A percentile compares a stretch with the other conserved stretches of the same genome.
phyloP scores from a whole-genome alignment of 23 tunicate genomes.

The Halocynthia aurantium region DNA sequence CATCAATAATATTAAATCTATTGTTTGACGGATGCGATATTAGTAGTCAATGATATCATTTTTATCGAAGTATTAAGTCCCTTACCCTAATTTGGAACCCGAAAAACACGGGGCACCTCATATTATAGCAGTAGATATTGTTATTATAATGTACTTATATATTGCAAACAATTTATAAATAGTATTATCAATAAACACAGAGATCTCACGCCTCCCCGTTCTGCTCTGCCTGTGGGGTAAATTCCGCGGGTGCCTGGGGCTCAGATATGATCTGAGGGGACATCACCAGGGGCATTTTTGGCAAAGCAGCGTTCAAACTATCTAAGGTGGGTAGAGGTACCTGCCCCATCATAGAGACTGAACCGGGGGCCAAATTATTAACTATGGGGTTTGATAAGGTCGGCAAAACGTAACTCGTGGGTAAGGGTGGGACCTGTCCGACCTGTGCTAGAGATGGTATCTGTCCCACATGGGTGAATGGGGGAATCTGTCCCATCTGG shows the following conservation, averaged over 20 bases:
- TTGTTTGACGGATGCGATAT: too few relatives aligned
- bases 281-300: constrained; percentile 26
- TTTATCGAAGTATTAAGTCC: too few relatives aligned
- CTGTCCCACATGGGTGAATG: background rate
- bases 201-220: constrained; percentile 17
- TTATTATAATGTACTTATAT: too few relatives aligned
- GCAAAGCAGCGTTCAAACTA: constrained; percentile 44
- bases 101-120: too few relatives aligned
- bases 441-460: constrained; percentile 8
- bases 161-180: too few relatives aligned
- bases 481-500: constrained; percentile 21
- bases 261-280: background rate
- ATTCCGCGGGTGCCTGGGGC: constrained; percentile 1
- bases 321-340: constrained; percentile 64
- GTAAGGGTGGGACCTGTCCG: constrained; percentile 4
- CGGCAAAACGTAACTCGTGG: constrained; percentile 12
- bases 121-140: too few relatives aligned
- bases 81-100: too few relatives aligned
- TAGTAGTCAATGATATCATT: too few relatives aligned
- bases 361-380: background rate
- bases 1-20: too few relatives aligned
- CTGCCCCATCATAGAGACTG: constrained; percentile 6
- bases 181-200: too few relatives aligned
- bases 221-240: constrained; percentile 9
- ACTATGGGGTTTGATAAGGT: background rate